These are phyloP conservation scores for Halcyon senegalensis DNA, from an alignment of 2,113 vertebrate species.

Conservation along the genomic window DNA sequence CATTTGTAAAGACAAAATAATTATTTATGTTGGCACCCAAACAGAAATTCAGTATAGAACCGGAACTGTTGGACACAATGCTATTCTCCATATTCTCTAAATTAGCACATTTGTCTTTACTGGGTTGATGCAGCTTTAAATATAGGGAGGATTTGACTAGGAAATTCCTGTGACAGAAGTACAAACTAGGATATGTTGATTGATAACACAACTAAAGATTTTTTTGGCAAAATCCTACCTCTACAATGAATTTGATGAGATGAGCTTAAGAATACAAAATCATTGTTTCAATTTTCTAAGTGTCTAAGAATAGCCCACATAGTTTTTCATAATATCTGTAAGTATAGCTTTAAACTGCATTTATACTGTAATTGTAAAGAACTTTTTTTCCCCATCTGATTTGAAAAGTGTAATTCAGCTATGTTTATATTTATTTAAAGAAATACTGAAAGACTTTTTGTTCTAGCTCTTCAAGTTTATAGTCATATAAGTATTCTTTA, in stretches of 20 bases:
- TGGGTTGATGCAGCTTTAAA: neutral
- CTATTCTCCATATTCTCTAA: neutral
- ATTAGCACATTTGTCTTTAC: neutral
- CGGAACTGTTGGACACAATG: neutral
- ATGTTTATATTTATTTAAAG: neutral
- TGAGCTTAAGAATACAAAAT: neutral
- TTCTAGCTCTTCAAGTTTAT: neutral
- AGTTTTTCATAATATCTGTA: neutral
- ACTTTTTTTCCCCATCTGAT: neutral
- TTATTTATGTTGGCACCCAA: neutral
- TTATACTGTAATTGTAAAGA: neutral
- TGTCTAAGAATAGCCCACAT: neutral
- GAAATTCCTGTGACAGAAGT: accelerated
- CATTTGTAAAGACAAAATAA: neutral
- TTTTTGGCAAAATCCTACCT: neutral
- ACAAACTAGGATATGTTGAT: neutral
- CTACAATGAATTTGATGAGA: neutral
- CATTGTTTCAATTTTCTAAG: neutral
- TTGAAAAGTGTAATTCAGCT: neutral
- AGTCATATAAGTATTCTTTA: neutral
- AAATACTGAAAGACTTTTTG: neutral
- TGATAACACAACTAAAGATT: neutral
- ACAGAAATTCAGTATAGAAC: neutral
- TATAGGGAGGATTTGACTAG: neutral
- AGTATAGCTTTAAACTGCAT: neutral